These are phyloP conservation scores for Apogon talboti DNA, from an alignment of 2,797 vertebrate genomes.

Conservation along the genomic window DNA sequence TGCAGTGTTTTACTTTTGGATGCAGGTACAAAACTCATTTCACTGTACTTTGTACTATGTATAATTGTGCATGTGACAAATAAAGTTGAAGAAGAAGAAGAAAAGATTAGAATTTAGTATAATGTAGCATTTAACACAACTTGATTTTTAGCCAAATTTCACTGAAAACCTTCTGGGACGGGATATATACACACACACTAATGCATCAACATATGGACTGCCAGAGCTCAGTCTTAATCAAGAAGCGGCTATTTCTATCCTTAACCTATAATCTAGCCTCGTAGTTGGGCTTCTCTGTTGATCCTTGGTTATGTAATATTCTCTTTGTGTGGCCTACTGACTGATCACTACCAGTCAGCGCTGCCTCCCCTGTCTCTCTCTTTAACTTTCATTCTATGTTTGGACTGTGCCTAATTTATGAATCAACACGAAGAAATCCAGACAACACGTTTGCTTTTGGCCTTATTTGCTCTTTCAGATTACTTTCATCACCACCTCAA, in stretches of 20 bases:
- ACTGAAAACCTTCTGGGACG: constrained; percentile 5
- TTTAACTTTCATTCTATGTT: not conserved
- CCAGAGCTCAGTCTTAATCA: not conserved
- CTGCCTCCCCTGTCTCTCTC: not conserved
- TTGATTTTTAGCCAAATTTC: constrained; percentile 19
- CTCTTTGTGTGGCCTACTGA: constrained; percentile 15
- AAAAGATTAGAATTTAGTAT: too few relatives aligned
- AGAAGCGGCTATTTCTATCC: not conserved
- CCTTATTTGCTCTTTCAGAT: not conserved
- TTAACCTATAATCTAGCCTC: constrained; percentile 13
- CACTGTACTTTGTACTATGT: too few relatives aligned
- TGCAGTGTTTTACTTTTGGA: too few relatives aligned
- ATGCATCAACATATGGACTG: constrained; percentile 13
- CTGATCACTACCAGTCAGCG: not conserved
- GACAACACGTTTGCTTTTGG: not conserved
- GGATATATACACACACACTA: not conserved
- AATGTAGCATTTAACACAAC: not conserved
- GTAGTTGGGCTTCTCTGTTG: constrained; percentile 16
- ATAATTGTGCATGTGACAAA: too few relatives aligned
- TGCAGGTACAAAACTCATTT: too few relatives aligned
- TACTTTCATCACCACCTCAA: not conserved
- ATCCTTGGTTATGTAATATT: constrained; percentile 42
- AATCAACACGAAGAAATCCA: not conserved
- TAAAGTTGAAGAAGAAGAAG: too few relatives aligned
- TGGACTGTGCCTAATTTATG: not conserved